A percentile compares a stretch with the other conserved stretches of the same genome.
Evolutionary conservation across 2,888 invertebrate genomes (phyloP).

Genomic region (Hermaeophaga mercurialis): DNA sequence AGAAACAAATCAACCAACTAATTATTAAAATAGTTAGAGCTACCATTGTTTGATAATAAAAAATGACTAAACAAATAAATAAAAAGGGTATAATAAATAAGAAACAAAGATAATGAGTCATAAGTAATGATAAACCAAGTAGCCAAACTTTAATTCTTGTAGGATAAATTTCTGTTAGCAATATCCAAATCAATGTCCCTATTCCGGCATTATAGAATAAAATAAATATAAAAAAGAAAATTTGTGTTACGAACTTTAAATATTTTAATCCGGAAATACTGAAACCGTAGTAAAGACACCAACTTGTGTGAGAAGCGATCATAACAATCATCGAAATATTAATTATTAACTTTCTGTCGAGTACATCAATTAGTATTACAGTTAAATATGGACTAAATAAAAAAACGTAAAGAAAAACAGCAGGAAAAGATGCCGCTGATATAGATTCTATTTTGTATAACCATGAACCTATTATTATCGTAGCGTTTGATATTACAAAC

Average conservation of each 20-base stretch:
- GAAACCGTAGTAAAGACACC: neutral
- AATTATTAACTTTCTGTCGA: neutral
- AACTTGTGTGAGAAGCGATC: neutral
- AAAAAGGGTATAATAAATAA: neutral
- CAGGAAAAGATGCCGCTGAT: neutral
- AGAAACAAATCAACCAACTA: neutral
- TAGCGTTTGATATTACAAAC: neutral
- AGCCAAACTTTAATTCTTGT: neutral
- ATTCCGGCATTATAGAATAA: constrained; percentile 1
- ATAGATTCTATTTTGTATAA: neutral
- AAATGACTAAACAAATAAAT: neutral
- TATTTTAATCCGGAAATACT: neutral
- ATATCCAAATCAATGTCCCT: neutral
- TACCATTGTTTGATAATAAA: neutral
- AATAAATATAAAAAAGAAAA: neutral
- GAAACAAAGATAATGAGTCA: neutral
- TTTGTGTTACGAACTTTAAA: neutral
- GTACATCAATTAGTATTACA: neutral
- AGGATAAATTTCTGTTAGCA: neutral
- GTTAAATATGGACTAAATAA: neutral
- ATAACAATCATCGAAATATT: neutral
- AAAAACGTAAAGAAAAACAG: neutral
- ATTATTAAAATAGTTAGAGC: neutral
- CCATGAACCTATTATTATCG: neutral
- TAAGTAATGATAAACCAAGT: neutral